Evolutionary conservation across 1,140 invertebrate species (phyloP).

Genomic region (Nephila pilipes): DNA sequence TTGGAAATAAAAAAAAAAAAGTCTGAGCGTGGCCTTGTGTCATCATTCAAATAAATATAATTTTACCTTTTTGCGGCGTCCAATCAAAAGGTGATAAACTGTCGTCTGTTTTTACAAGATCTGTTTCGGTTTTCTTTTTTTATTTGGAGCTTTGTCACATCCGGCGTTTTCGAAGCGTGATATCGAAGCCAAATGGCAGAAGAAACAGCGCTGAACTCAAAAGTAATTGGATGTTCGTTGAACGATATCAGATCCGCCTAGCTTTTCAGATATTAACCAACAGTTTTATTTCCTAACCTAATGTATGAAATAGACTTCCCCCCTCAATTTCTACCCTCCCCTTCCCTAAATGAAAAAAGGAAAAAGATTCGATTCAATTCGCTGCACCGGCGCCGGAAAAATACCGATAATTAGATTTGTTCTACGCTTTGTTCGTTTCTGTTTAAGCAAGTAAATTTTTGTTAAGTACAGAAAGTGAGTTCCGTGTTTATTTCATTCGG

Average conservation of each 20-base stretch:
- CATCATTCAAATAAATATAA: slow-evolving; percentile 44
- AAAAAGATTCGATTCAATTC: not conserved
- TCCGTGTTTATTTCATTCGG: not conserved
- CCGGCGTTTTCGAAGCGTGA: slow-evolving; percentile 36
- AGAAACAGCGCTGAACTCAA: not conserved
- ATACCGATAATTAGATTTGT: slow-evolving; percentile 25
- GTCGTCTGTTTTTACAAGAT: slow-evolving; percentile 49
- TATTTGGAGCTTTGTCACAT: not conserved
- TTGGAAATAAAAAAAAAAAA: slow-evolving; percentile 34
- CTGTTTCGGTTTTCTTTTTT: not conserved
- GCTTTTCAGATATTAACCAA: slow-evolving; percentile 27
- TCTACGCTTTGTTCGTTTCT: not conserved
- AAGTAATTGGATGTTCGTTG: slow-evolving; percentile 39
- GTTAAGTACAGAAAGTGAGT: not conserved
- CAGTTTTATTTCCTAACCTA: slow-evolving; percentile 17
- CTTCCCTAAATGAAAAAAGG: not conserved
- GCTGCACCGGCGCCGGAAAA: not conserved
- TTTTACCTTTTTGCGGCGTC: slow-evolving; percentile 24
- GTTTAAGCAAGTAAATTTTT: slow-evolving; percentile 7
- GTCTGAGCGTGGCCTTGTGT: slow-evolving; percentile 14
- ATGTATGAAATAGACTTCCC: not conserved
- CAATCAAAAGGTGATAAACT: slow-evolving; percentile 55
- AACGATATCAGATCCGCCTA: slow-evolving; percentile 44
- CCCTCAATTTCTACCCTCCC: no score
- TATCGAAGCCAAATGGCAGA: slow-evolving; percentile 2